These are phyloP conservation scores for Poecilia latipinna DNA, from an alignment of 2,113 vertebrate species.

Conservation along the genomic window DNA sequence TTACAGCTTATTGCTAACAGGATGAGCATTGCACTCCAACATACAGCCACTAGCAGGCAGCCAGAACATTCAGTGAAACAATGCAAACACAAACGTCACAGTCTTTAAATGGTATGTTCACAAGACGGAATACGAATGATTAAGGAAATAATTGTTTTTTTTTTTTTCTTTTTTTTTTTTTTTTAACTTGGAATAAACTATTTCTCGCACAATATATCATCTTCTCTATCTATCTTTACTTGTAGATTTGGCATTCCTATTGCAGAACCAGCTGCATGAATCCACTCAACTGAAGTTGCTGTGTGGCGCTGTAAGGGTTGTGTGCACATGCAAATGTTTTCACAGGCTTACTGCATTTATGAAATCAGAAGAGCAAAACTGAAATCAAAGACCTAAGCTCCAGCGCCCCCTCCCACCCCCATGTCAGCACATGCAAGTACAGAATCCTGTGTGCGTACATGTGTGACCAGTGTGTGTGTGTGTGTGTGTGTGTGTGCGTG, in stretches of 20 bases:
- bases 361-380: constrained; percentile 54
- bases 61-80: constrained; percentile 53
- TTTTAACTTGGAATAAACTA: constrained; percentile 49
- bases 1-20: constrained; percentile 76
- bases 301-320: constrained; percentile 26
- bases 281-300: constrained; percentile 36
- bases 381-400: constrained; percentile 47
- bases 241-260: constrained; percentile 71
- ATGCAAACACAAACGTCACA: constrained; percentile 67
- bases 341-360: constrained; percentile 62
- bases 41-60: constrained; percentile 53
- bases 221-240: constrained; percentile 33
- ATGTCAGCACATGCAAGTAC: constrained; percentile 40
- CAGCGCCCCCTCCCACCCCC: constrained; percentile 1
- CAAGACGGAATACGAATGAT: constrained; percentile 54
- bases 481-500: constrained; percentile 39
- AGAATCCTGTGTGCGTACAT: constrained; percentile 40
- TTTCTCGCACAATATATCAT: constrained; percentile 57
- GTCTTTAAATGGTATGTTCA: constrained; percentile 56
- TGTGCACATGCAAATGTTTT: constrained; percentile 64
- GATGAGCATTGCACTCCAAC: constrained; percentile 60
- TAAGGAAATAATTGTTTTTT: constrained; percentile 41
- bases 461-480: constrained; percentile 17
- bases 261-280: constrained; percentile 77
- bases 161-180: constrained; percentile 41